Base-by-base conservation (phyloP, 1,140 invertebrate genomes). In the Pseudomyrmex pallidus region DNA sequence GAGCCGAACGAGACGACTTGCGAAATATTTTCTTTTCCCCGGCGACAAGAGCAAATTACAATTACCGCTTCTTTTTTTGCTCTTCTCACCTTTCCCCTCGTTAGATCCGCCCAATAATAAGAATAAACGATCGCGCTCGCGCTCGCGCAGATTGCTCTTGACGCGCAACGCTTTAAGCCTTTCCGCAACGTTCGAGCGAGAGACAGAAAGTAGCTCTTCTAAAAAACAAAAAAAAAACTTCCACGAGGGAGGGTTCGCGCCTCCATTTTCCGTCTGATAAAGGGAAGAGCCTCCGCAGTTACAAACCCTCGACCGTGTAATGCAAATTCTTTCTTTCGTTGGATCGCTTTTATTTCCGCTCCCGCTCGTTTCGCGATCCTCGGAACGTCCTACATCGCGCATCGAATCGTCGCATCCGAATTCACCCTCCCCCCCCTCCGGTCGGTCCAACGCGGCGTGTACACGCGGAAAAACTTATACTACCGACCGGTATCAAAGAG, bases 101-200 rank as follows among this genome's bases (percentile, higher is more conserved):
- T 72, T 73, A 61, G 56, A 54, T 74, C 66, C 35, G 67, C 73
- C 46, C 82, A 77, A 85, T 89, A 82, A 87, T 84, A 88, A 86
- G 85, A 86, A 78, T 83, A 77, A 74, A 88, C 25, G 67, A 85
- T 89, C 85, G 84, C 85, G 84, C 85, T 82, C 74, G 76, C 74
- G 76, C 72, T 89, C 66, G 76, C 83, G 82, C 66, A 67, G 78
- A 74, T 80, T 83, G 74, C 85, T 87, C 57, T 74, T 80, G 76
- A 80, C 50, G 66, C 44, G 70, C 76, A 48, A 52, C 44, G 54
- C 66, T 80, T 80, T 72, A 80, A 80, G 66, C 22, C 22, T 70
- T 35, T 48, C 10, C 50, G 59, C 52, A 59, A 78, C 13, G 52
- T 48, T 48, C 46, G 20, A 46, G 7, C 1, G 10, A 5, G 8